Percentiles rank a stretch among this genome's conserved stretches.
Evolutionary conservation across 2,888 invertebrate genomes (phyloP).

Genomic region (Oxystoma pomonae): DNA sequence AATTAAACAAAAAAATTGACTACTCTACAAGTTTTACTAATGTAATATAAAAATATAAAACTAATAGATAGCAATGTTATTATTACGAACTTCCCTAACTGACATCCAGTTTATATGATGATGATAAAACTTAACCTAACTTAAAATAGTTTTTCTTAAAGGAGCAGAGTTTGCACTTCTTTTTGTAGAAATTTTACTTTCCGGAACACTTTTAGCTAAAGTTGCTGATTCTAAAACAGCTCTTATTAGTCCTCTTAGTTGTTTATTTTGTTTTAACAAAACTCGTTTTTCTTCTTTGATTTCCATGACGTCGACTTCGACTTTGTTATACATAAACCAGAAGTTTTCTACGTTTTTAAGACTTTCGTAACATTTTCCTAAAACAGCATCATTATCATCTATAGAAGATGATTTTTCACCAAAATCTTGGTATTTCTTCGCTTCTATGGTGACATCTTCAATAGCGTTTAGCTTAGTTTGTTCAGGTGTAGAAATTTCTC

Average conservation of each 20-base stretch:
- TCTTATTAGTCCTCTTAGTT: conserved; percentile 42
- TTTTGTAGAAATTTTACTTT: conserved; percentile 30
- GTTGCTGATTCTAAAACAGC: conserved; percentile 42
- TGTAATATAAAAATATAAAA: too few relatives aligned
- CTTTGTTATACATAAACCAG: conserved; percentile 53
- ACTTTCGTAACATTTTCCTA: conserved; percentile 30
- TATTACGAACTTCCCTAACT: too few relatives aligned
- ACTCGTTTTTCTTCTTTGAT: conserved; percentile 49
- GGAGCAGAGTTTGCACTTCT: conserved; percentile 31
- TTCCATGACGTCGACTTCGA: conserved; percentile 39
- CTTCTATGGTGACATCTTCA: conserved; percentile 17
- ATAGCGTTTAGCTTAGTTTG: conserved; percentile 4
- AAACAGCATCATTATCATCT: conserved; percentile 8
- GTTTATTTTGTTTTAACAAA: conserved; percentile 49
- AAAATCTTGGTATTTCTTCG: conserved; percentile 9
- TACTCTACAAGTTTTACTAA: too few relatives aligned
- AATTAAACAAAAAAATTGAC: too few relatives aligned
- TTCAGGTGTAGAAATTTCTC: not conserved
- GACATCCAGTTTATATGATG: too few relatives aligned
- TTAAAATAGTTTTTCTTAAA: conserved; percentile 23
- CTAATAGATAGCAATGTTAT: too few relatives aligned
- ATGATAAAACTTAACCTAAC: not conserved
- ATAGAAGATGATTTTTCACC: conserved; percentile 1
- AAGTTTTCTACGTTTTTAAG: conserved; percentile 48
- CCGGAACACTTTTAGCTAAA: conserved; percentile 29